Percentiles rank a stretch among this genome's conserved stretches.
phyloP scores from a whole-genome alignment of 2,113 vertebrate species.

The Eptesicus fuscus region DNA sequence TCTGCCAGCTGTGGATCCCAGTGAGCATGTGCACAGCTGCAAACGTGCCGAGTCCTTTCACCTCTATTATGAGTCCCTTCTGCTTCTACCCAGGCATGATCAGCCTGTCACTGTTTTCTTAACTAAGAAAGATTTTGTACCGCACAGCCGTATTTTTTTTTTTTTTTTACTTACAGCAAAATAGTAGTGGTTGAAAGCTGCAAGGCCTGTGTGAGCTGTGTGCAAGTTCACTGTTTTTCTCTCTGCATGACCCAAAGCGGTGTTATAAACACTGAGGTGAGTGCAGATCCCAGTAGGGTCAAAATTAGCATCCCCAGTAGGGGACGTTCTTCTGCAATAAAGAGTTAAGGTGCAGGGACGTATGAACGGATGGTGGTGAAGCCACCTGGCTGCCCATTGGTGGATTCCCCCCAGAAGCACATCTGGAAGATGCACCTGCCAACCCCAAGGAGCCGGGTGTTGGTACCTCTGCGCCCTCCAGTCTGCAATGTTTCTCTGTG shows the following conservation, averaged over 20 bases:
- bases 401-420: not conserved
- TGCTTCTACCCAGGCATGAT: not conserved
- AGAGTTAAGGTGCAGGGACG: not conserved
- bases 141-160: not conserved
- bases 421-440: not conserved
- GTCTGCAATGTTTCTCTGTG: not conserved
- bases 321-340: not conserved
- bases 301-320: not conserved
- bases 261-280: not conserved
- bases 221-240: not conserved
- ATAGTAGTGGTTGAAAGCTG: not conserved
- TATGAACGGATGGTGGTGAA: not conserved
- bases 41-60: accelerated
- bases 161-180: not conserved
- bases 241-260: not conserved
- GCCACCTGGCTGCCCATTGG: not conserved
- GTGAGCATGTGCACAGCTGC: not conserved
- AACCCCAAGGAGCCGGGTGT: not conserved
- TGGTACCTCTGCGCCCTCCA: not conserved
- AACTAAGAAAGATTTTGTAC: not conserved
- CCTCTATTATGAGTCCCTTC: not conserved
- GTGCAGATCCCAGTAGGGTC: not conserved
- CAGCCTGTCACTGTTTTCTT: not conserved
- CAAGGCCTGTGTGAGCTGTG: not conserved
- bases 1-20: not conserved